phyloP scores from a whole-genome alignment of 2,888 invertebrate species.

The Sialis fuliginosa region DNA sequence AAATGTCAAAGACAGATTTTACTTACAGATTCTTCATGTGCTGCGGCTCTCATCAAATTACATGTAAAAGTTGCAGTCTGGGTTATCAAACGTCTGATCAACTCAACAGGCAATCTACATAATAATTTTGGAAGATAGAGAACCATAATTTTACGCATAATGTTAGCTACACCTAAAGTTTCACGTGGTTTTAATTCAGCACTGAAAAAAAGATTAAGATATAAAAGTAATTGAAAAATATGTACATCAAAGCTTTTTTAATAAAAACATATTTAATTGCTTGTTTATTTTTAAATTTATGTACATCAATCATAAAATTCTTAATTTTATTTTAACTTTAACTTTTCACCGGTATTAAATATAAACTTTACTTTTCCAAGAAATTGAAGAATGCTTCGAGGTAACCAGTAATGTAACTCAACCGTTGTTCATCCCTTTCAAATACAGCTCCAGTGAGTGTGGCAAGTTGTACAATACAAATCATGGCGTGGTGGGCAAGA shows the following conservation, averaged over 20 bases:
- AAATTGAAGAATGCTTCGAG: constrained; percentile 41
- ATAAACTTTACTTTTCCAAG: constrained; percentile 29
- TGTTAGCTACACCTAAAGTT: constrained; percentile 46
- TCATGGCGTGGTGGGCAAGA: constrained; percentile 59
- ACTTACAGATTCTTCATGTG: constrained; percentile 43
- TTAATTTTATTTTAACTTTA: too few species aligned
- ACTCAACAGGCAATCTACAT: constrained; percentile 25
- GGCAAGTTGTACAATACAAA: constrained; percentile 66
- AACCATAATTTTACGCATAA: constrained; percentile 41
- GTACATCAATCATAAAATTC: neutral
- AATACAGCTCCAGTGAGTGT: constrained; percentile 44
- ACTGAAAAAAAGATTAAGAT: constrained; percentile 3
- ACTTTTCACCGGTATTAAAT: too few species aligned
- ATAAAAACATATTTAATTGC: neutral
- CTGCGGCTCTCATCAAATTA: constrained; percentile 41
- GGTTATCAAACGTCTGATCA: constrained; percentile 36
- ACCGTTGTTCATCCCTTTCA: constrained; percentile 25
- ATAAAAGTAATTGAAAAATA: neutral
- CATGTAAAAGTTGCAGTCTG: constrained; percentile 44
- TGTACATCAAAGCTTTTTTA: neutral
- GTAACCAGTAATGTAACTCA: constrained; percentile 38
- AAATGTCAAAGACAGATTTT: constrained; percentile 12
- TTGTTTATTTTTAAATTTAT: neutral
- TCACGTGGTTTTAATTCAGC: constrained; percentile 30
- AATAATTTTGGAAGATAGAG: constrained; percentile 34